phyloP scores from a whole-genome alignment of 2,797 vertebrate genomes.

The Parauchenoglanis ngamensis region DNA sequence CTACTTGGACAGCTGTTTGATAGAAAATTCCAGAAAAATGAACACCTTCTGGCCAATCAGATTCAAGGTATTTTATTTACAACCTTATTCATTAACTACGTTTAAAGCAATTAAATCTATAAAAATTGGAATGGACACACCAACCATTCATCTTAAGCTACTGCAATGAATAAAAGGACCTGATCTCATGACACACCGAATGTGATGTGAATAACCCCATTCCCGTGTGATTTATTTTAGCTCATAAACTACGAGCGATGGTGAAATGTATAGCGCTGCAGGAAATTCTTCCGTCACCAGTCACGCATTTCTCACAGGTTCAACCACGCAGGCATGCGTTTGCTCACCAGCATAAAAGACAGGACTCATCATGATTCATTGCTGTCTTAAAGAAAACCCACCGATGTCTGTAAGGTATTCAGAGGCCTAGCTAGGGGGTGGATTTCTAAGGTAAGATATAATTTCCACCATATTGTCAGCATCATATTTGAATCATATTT shows the following conservation, averaged over 20 bases:
- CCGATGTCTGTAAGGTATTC: background rate
- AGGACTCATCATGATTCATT: conserved; percentile 47
- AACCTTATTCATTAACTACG: background rate
- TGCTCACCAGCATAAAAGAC: conserved; percentile 44
- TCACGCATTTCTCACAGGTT: conserved; percentile 20
- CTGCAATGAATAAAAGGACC: background rate
- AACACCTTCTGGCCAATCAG: background rate
- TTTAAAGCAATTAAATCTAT: background rate
- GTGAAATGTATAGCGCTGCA: background rate
- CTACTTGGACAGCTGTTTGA: background rate
- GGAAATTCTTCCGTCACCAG: conserved; percentile 12
- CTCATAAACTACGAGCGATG: background rate
- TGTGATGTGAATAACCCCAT: background rate
- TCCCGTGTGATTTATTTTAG: background rate
- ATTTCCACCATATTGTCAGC: no score
- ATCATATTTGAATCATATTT: no score
- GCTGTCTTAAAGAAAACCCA: conserved; percentile 39
- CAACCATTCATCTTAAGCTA: background rate
- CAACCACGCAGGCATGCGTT: conserved; percentile 40
- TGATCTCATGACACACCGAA: background rate
- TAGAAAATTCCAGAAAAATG: background rate
- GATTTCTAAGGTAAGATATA: no score
- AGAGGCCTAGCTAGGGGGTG: background rate
- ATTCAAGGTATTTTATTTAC: background rate
- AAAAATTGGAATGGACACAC: background rate